Evolutionary conservation across 2,888 invertebrate species (phyloP).

Genomic region (Tipula confusa): DNA sequence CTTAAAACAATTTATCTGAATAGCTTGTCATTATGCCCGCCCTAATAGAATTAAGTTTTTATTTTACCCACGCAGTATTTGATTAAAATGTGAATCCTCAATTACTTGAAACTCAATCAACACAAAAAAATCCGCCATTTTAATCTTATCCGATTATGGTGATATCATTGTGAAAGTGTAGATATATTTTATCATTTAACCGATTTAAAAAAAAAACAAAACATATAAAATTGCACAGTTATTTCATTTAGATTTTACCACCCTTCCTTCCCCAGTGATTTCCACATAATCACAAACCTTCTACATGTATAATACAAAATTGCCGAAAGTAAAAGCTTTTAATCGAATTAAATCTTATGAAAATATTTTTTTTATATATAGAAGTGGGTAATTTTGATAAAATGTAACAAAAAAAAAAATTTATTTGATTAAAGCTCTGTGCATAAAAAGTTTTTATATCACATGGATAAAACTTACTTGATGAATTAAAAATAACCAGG

Average conservation of each 20-base stretch:
- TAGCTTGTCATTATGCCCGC: too few species aligned
- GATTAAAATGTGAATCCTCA: not conserved
- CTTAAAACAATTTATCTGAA: too few species aligned
- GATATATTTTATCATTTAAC: not conserved
- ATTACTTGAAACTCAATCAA: not conserved
- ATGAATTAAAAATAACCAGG: conserved; percentile 12
- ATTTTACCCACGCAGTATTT: not conserved
- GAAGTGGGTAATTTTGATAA: not conserved
- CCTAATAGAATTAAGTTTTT: too few species aligned
- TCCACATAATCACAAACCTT: not conserved
- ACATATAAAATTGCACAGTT: not conserved
- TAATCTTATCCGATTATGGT: conserved; percentile 7
- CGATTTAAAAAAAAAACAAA: not conserved
- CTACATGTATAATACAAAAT: not conserved
- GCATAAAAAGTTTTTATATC: not conserved
- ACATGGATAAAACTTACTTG: not conserved
- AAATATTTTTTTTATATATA: not conserved
- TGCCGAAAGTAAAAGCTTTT: conserved; percentile 12
- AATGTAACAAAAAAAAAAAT: not conserved
- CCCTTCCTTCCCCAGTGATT: too few species aligned
- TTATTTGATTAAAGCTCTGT: not conserved
- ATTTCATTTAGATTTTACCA: not conserved
- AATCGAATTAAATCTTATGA: not conserved
- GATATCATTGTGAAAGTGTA: not conserved
- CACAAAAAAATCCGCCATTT: not conserved